Conservation (phyloP, 2,113 vertebrate species). For the Prionailurus bengalensis region DNA sequence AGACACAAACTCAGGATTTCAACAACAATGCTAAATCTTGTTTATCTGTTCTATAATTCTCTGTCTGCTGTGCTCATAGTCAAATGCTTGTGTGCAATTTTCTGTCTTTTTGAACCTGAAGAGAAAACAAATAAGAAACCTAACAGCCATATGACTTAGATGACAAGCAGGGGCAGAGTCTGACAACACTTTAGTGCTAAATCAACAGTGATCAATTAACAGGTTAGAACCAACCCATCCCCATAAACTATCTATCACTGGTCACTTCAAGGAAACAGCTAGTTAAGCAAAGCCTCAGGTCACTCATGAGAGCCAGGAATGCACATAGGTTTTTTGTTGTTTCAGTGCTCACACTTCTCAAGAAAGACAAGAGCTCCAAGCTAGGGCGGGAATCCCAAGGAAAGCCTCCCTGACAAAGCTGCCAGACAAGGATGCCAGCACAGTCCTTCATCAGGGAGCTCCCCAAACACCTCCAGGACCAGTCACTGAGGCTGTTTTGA, state of each 20-base stretch:
- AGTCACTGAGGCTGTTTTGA: neutral
- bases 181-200: neutral
- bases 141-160: neutral
- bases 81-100: neutral
- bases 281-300: neutral
- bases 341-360: neutral
- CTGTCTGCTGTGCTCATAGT: neutral
- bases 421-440: neutral
- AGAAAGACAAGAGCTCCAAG: neutral
- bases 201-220: neutral
- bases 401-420: neutral
- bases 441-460: neutral
- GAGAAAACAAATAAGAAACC: neutral
- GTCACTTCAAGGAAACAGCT: neutral
- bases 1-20: neutral
- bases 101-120: conserved; percentile 31
- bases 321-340: neutral
- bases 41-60: neutral
- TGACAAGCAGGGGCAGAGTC: neutral
- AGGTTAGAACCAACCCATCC: neutral
- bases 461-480: neutral
- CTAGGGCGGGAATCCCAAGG: conserved; percentile 41
- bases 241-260: neutral
- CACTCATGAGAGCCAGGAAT: neutral
- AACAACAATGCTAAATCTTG: neutral